Evolutionary conservation across 2,797 vertebrate species (phyloP).

Genomic region (Cheirogaleus major): DNA sequence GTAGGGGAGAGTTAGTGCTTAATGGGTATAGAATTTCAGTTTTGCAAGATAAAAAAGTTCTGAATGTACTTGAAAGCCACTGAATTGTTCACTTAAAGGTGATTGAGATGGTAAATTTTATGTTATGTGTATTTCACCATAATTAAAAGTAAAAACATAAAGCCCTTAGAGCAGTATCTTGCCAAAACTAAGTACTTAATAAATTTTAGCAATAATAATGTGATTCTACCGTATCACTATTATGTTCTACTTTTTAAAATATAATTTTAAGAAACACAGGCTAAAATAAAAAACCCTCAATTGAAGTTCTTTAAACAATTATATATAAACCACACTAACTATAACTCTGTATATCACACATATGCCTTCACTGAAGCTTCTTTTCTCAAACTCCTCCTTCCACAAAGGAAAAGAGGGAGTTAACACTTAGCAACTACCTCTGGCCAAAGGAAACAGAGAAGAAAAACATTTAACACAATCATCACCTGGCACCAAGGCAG

Average conservation of each 20-base stretch:
- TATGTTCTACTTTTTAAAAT: not conserved
- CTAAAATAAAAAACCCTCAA: not conserved
- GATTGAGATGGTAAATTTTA: not conserved
- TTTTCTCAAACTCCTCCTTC: not conserved
- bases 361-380: not conserved
- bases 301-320: conserved; percentile 1
- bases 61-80: not conserved
- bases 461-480: not conserved
- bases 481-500: not conserved
- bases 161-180: not conserved
- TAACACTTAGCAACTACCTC: not conserved
- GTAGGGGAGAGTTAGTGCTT: not conserved
- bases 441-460: not conserved
- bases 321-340: not conserved
- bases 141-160: not conserved
- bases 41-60: not conserved
- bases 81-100: not conserved
- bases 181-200: not conserved
- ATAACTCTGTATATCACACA: not conserved
- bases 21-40: not conserved
- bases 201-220: not conserved
- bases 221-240: not conserved
- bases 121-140: not conserved
- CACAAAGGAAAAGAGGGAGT: not conserved
- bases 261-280: not conserved